phyloP scores from a whole-genome alignment of 2,113 vertebrate species.

The Onychostoma macrolepis region DNA sequence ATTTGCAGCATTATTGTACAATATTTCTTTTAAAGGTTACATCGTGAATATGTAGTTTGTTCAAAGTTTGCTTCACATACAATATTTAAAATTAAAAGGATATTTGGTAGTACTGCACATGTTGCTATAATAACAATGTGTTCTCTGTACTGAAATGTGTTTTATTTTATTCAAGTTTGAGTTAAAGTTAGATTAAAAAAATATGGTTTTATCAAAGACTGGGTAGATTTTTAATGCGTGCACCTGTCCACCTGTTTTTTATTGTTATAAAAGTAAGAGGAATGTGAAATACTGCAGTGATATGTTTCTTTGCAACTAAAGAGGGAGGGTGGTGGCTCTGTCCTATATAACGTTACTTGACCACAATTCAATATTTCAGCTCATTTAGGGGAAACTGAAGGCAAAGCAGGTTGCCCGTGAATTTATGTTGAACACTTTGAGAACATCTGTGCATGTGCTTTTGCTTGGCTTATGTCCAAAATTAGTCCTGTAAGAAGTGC shows the following conservation, averaged over 20 bases:
- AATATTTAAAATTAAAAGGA: background rate
- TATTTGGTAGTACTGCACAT: background rate
- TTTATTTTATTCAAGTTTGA: background rate
- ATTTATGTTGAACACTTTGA: background rate
- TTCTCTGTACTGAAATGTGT: background rate
- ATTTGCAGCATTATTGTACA: background rate
- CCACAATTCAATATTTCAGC: slow-evolving; percentile 7
- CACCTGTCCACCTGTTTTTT: background rate
- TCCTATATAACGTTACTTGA: background rate
- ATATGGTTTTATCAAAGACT: background rate
- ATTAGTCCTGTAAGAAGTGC: background rate
- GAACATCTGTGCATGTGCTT: background rate
- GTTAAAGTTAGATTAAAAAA: background rate
- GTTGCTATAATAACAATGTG: background rate
- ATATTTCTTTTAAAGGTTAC: background rate
- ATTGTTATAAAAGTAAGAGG: background rate
- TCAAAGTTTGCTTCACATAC: background rate
- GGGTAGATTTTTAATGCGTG: background rate
- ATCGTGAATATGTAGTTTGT: background rate
- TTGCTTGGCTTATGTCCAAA: background rate
- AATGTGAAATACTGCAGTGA: background rate
- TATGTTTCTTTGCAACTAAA: background rate
- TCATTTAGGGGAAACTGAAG: background rate
- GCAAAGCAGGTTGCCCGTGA: background rate
- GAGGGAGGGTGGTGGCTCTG: background rate